phyloP scores from a whole-genome alignment of 2,797 vertebrate genomes.

The Sarcoramphus papa region DNA sequence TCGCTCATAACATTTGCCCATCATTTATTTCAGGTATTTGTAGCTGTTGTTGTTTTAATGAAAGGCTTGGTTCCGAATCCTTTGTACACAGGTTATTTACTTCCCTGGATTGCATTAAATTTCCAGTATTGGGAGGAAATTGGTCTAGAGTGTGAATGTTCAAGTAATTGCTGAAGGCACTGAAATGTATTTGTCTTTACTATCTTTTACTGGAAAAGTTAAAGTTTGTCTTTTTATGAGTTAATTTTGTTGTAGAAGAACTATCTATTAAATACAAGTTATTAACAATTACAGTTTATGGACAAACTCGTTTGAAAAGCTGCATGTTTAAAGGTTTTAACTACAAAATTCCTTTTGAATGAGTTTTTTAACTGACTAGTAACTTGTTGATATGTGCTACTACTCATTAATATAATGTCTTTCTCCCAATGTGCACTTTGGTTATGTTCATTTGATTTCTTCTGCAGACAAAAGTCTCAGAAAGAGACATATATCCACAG shows the following conservation, averaged over 20 bases:
- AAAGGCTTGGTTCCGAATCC: background rate
- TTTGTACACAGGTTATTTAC: background rate
- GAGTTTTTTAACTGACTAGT: constrained; percentile 39
- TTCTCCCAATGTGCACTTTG: constrained; percentile 42
- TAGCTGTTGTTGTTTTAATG: background rate
- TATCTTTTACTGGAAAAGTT: constrained; percentile 15
- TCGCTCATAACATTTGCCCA: background rate
- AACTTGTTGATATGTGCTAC: constrained; percentile 41
- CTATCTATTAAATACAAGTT: constrained; percentile 43
- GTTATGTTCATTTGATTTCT: constrained; percentile 54
- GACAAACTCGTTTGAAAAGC: constrained; percentile 33
- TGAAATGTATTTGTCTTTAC: background rate
- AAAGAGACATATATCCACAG: constrained; percentile 10
- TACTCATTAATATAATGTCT: constrained; percentile 18
- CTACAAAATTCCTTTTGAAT: constrained; percentile 26
- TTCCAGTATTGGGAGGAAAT: background rate
- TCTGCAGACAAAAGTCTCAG: constrained; percentile 40
- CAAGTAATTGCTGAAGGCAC: background rate
- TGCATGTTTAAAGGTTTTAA: constrained; percentile 35
- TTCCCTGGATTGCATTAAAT: background rate
- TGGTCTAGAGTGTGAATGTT: background rate
- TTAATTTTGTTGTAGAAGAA: constrained; percentile 36
- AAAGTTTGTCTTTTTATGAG: constrained; percentile 40
- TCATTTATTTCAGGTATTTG: background rate
- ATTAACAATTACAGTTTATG: constrained; percentile 47